phyloP scores from a whole-genome alignment of 2,888 invertebrate genomes.

The Cheilosia grossa region DNA sequence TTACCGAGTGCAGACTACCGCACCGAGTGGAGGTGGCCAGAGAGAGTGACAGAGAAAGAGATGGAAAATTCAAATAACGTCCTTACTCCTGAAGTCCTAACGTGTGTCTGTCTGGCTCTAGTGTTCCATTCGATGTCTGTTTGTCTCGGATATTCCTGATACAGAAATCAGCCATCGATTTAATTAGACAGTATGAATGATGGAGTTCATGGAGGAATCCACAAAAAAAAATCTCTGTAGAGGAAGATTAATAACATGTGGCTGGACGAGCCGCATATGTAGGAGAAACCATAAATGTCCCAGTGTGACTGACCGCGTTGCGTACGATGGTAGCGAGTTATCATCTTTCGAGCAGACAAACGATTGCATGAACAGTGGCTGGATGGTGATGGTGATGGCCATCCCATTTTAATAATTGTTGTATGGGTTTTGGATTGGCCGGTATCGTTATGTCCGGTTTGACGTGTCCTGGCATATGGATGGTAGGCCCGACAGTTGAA shows the following conservation, averaged over 20 bases:
- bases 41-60: background rate
- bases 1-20: background rate
- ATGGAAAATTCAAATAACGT: background rate
- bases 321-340: slow-evolving; percentile 49
- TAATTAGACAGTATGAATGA: slow-evolving; percentile 42
- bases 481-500: background rate
- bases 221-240: background rate
- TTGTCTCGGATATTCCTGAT: slow-evolving; percentile 21
- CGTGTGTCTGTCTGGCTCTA: background rate
- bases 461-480: background rate
- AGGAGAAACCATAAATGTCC: slow-evolving; percentile 46
- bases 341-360: slow-evolving; percentile 52
- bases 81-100: no score
- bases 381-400: slow-evolving; percentile 7
- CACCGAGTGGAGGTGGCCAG: background rate
- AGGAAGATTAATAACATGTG: slow-evolving; percentile 59
- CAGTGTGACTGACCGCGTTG: slow-evolving; percentile 33
- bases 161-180: slow-evolving; percentile 41
- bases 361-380: slow-evolving; percentile 8
- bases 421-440: slow-evolving; percentile 2
- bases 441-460: background rate
- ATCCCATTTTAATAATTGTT: background rate
- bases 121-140: slow-evolving; percentile 8
- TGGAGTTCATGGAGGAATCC: background rate
- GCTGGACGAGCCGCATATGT: slow-evolving; percentile 14